A percentile compares a stretch with the other conserved stretches of the same genome.
These are phyloP conservation scores for Gryon sp. DNA, from an alignment of 1,140 invertebrate species.

Conservation along the genomic window DNA sequence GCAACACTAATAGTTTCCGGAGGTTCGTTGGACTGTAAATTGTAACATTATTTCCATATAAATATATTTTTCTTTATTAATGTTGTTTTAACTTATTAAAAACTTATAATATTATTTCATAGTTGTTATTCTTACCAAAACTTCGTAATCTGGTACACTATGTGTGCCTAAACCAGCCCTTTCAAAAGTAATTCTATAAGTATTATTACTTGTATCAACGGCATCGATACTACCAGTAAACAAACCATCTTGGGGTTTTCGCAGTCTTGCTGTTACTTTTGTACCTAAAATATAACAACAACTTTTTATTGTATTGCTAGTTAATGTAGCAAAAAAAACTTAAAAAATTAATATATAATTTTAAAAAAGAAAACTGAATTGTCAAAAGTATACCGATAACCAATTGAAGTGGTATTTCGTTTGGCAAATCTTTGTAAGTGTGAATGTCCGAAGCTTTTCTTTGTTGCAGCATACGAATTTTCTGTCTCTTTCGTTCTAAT, in stretches of 20 bases:
- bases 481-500: constrained; percentile 92
- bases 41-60: background rate
- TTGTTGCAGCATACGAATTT: constrained; percentile 96
- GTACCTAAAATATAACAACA: constrained; percentile 77
- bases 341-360: constrained; percentile 1
- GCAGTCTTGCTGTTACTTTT: constrained; percentile 94
- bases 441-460: constrained; percentile 91
- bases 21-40: constrained; percentile 88
- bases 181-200: constrained; percentile 98
- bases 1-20: constrained; percentile 94
- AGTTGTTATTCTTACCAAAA: constrained; percentile 82
- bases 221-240: constrained; percentile 98
- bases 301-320: background rate
- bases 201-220: constrained; percentile 97
- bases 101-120: background rate
- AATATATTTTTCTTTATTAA: background rate
- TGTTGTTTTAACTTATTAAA: constrained; percentile 1
- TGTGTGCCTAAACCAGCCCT: constrained; percentile 95
- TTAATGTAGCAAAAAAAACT: background rate
- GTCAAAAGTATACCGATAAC: constrained; percentile 87
- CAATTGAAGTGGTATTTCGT: constrained; percentile 96
- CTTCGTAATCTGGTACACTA: constrained; percentile 98
- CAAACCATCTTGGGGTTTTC: constrained; percentile 97
- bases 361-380: background rate
- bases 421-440: constrained; percentile 93